phyloP scores from a whole-genome alignment of 2,113 vertebrate genomes.

The Rissa tridactyla region DNA sequence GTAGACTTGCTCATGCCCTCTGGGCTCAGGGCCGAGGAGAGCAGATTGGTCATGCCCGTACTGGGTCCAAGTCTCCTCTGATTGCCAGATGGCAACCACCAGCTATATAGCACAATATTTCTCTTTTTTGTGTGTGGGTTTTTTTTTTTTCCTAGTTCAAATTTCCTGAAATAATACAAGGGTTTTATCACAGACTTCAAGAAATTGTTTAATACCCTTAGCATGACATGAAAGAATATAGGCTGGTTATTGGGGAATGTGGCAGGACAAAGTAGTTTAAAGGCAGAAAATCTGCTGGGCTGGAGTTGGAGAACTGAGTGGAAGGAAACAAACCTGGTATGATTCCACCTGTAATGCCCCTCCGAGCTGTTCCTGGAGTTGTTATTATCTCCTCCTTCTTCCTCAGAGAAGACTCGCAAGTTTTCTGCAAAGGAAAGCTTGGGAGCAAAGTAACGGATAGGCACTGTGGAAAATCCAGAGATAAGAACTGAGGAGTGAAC shows the following conservation, averaged over 20 bases:
- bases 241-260: not conserved
- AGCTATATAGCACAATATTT: not conserved
- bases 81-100: not conserved
- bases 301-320: not conserved
- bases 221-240: not conserved
- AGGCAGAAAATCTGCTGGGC: not conserved
- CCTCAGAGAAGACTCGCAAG: not conserved
- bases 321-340: not conserved
- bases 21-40: not conserved
- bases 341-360: not conserved
- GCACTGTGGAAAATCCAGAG: not conserved
- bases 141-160: not conserved
- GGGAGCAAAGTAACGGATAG: not conserved
- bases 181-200: not conserved
- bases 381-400: not conserved
- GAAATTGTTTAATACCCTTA: not conserved
- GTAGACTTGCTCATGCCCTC: rapidly evolving
- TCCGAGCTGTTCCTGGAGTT: not conserved
- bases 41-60: not conserved
- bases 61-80: not conserved
- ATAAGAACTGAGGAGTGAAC: not conserved
- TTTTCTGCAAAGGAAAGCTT: not conserved
- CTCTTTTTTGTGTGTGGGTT: no score
- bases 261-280: not conserved
- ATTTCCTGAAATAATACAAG: not conserved